A percentile compares a stretch with the other conserved stretches of the same genome.
phyloP scores from a whole-genome alignment of 2,797 vertebrate species.

The Tangara arthus region DNA sequence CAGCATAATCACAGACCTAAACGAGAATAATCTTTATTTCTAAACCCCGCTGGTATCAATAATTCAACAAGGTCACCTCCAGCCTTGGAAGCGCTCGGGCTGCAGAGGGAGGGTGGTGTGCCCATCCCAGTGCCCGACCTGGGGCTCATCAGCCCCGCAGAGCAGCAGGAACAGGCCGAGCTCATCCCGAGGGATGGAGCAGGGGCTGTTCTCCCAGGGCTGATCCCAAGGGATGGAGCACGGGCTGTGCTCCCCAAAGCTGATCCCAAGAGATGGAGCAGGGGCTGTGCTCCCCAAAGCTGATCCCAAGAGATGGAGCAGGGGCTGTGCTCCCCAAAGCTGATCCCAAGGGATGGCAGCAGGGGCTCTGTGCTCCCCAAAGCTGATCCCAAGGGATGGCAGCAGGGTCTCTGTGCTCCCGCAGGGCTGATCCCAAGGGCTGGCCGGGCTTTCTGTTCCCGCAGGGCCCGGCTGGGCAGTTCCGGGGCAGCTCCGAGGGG shows the following conservation, averaged over 20 bases:
- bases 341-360: too few relatives aligned
- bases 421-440: not conserved
- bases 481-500: not conserved
- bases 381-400: too few relatives aligned
- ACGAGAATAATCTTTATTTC: not conserved
- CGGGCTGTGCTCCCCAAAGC: too few relatives aligned
- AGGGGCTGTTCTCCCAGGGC: not conserved
- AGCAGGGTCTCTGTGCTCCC: too few relatives aligned
- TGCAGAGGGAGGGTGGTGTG: not conserved
- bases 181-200: not conserved
- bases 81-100: not conserved
- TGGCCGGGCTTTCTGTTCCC: not conserved
- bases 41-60: not conserved
- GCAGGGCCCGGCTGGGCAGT: too few relatives aligned
- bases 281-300: too few relatives aligned
- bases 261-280: too few relatives aligned
- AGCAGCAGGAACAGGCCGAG: fast-evolving
- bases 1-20: not conserved
- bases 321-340: too few relatives aligned
- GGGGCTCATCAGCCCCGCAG: fast-evolving
- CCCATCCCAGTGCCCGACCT: fast-evolving
- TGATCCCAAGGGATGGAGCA: not conserved
- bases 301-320: too few relatives aligned
- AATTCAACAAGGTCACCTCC: not conserved
- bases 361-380: too few relatives aligned